These are phyloP conservation scores for Clepsis dumicolana DNA, from an alignment of 2,888 invertebrate genomes.

Conservation along the genomic window DNA sequence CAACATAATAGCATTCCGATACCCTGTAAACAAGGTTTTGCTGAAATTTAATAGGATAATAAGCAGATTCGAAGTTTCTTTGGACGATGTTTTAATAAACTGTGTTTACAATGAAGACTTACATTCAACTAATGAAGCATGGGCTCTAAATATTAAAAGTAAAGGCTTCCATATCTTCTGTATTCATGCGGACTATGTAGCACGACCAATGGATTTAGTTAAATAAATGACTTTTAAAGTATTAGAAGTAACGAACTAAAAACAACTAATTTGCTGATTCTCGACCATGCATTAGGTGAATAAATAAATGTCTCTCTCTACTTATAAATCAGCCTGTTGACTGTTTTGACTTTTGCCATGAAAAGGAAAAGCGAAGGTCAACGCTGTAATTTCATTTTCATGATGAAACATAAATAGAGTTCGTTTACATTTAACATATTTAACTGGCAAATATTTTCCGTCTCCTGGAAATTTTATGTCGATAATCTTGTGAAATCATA, in stretches of 20 bases:
- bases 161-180: too few relatives aligned
- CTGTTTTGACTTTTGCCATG: background rate
- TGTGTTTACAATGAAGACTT: too few relatives aligned
- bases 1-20: slow-evolving; percentile 17
- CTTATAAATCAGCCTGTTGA: slow-evolving; percentile 7
- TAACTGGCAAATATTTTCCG: background rate
- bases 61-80: background rate
- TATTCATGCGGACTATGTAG: too few relatives aligned
- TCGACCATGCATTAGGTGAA: too few relatives aligned
- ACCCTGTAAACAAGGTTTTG: slow-evolving; percentile 12
- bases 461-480: background rate
- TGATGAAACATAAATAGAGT: slow-evolving; percentile 21
- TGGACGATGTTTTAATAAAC: background rate
- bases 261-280: too few relatives aligned
- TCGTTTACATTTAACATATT: slow-evolving; percentile 6
- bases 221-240: too few relatives aligned
- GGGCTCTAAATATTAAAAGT: too few relatives aligned
- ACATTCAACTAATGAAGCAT: too few relatives aligned
- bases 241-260: too few relatives aligned
- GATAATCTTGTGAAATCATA: background rate
- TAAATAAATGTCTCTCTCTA: too few relatives aligned
- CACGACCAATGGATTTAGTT: too few relatives aligned
- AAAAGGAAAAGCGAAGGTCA: background rate
- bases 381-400: background rate
- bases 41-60: slow-evolving; percentile 17